Evolutionary conservation across 2,888 invertebrate genomes (phyloP).

Genomic region (Leptopilina drosophilae): DNA sequence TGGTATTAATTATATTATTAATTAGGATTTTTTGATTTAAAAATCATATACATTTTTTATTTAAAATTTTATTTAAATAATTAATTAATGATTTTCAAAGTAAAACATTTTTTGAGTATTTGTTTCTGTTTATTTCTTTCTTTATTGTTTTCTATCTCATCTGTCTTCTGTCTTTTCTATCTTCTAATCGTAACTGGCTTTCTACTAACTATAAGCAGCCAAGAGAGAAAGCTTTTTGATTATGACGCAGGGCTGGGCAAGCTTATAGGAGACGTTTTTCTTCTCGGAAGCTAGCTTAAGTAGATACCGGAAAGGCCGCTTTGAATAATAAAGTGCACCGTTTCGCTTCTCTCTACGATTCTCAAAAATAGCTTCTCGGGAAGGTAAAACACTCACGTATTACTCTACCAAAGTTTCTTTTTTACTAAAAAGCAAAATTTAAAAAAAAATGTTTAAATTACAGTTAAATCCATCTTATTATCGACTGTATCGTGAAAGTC

Average conservation of each 20-base stretch:
- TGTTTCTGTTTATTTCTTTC: conserved; percentile 47
- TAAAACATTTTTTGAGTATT: conserved; percentile 40
- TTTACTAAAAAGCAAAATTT: not conserved
- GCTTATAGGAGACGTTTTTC: conserved; percentile 61
- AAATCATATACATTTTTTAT: too few species aligned
- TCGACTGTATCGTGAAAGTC: conserved; percentile 1
- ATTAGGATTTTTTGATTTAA: not conserved
- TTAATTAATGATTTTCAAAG: too few species aligned
- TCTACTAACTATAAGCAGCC: conserved; percentile 64
- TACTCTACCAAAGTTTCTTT: conserved; percentile 12
- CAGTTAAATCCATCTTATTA: not conserved
- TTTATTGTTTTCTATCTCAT: conserved; percentile 25
- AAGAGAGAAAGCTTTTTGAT: conserved; percentile 55
- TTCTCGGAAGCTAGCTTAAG: conserved; percentile 45
- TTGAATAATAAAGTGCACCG: conserved; percentile 20
- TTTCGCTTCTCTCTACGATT: conserved; percentile 1
- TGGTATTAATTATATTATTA: too few species aligned
- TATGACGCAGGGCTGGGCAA: conserved; percentile 71
- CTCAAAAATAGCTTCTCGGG: not conserved
- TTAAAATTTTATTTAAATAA: too few species aligned
- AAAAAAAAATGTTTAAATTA: not conserved
- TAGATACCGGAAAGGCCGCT: conserved; percentile 33
- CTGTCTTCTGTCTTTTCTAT: conserved; percentile 35
- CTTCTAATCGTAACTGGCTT: conserved; percentile 61
- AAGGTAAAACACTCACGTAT: not conserved